Base-by-base conservation (phyloP, 2,888 invertebrate species). In the Frankliniella fusca region DNA sequence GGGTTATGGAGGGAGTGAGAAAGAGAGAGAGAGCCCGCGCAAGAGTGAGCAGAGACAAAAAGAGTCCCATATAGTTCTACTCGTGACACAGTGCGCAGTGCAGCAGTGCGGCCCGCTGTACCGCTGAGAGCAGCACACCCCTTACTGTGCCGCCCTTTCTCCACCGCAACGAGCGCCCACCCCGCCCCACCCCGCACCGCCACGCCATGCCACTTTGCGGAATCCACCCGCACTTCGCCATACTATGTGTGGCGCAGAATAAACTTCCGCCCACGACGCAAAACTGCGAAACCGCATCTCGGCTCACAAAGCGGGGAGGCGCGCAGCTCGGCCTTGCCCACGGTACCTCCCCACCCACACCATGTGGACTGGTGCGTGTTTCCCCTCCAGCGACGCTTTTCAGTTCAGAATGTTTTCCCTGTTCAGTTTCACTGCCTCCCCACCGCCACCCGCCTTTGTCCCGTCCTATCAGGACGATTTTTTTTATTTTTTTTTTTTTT, bases 201-300 rank as follows among this genome's bases (percentile, higher is more conserved):
- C n/a, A 23, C 70, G 70, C 70, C n/a, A 23, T 23, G 70, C 70
- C 23, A 2, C 54, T 11, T 18, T 20, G 15, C 70, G 70, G 11
- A 23, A 20, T 76, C 70, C 70, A 5, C 11, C 54, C 18, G 54
- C 54, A 54, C 54, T 15, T 20, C 54, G 54, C 54, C 15, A 20
- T 15, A 20, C 54, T 54, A 12, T 20, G 18, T 15, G 54, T 15
- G 54, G 54, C 54, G 70, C 70, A 9, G 27, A 76, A 76, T 76
- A 76, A 76, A 76, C 70, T 76, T 76, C 70, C 70, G 70, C 70
- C 61, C n/a, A 61, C 61, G 61, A 61, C 11, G 70, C 70, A 76
- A 76, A 76, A 76, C 70, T 76, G 70, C 27, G 70, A 76, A 76
- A 76, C 70, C 70, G 70, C 70, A 76, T 76, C 70, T 76, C 70